Base-by-base conservation (phyloP, 1,140 invertebrate species). In the Diorhabda elongata region DNA sequence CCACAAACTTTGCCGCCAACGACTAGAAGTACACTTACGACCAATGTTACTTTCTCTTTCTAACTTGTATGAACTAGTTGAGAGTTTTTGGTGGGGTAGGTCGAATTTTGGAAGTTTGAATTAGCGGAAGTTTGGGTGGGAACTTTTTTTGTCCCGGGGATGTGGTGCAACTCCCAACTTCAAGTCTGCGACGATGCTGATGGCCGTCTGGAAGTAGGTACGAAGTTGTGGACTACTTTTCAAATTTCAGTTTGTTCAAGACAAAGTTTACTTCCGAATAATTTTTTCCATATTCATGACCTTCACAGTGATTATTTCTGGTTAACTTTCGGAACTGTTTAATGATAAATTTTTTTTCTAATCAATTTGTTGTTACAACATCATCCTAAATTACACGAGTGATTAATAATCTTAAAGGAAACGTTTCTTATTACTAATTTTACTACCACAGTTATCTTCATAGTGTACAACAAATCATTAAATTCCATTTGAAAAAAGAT, bases 1-100 rank as follows among this genome's bases (percentile, higher is more conserved):
- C 74, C 76, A 71, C 61, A 77, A 78, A 78, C 77, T 78, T 77
- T 72, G 73, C 75, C 41, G 47, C 47, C 47, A 52, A 52, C 76
- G 74, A 76, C 76, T 75, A 76, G 76, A 78, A 78, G 77, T 78
- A 77, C 76, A 78, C 77, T 78, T 78, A 78, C 76, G 77, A 74
- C 75, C 75, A 74, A 77, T 77, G 77, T 47, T 77, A 78, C 77
- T 78, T 78, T 78, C 77, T 78, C 77, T 78, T 78, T 78, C 77
- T 77, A 76, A 77, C 76, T 77, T 73, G 76, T 69, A 71, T 76
- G 76, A 78, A 78, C 72, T 73, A 73, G 72, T 73, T 71, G 64
- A 57, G 59, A 65, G 60, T 76, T 77, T 70, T 77, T 78, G 64
- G 72, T 78, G 71, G 71, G 76, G 77, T 78, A 78, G 77, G 77